Evolutionary conservation across 1,140 invertebrate genomes (phyloP), one percentile per base, ranked within the genome.

Genomic region (Panagrolaimus sp.): DNA sequence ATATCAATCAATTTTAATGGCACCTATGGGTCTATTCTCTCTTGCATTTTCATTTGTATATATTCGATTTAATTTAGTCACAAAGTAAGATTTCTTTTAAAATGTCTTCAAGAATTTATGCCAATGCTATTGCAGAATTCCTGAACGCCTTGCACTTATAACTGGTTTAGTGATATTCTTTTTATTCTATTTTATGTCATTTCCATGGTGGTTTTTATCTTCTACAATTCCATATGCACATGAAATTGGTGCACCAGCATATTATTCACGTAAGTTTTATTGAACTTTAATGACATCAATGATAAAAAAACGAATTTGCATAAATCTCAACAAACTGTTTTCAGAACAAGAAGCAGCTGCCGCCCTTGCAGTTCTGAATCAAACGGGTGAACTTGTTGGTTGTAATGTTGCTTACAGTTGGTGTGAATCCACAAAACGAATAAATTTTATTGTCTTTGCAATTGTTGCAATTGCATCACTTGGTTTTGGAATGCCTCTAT

Each of bases 261-360:
- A 71, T 64, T 63, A 20, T n/a, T 72, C n/a, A 25, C 69, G 25
- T 63, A 31, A 20, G 43, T 38, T 2, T 38, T 38, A 4, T 38
- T 38, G 31, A 38, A 7, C 31, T 38, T 4, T 7, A 38, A 7
- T 38, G 7, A 38, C 7, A 38, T 38, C 31, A 38, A 38, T 7
- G 7, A 38, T 38, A 38, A 38, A 7, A 38, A 38, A 38, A 38
- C 31, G 7, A 38, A 38, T 38, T 38, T 38, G 31, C 2, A 38
- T 38, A 38, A 38, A 38, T 38, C 7, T 38, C 2, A 2, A 2
- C 7, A 38, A 7, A 38, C 31, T 4, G 31, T 27, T 57, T 57
- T 20, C n/a, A 57, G 51, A 57, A 57, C 20, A 20, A 20, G 51
- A 57, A 57, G 51, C 51, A 14, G 20, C 20, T 27, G 51, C 51